Base-by-base conservation (phyloP, 2,113 vertebrate species). In the Oryzias woworae region DNA sequence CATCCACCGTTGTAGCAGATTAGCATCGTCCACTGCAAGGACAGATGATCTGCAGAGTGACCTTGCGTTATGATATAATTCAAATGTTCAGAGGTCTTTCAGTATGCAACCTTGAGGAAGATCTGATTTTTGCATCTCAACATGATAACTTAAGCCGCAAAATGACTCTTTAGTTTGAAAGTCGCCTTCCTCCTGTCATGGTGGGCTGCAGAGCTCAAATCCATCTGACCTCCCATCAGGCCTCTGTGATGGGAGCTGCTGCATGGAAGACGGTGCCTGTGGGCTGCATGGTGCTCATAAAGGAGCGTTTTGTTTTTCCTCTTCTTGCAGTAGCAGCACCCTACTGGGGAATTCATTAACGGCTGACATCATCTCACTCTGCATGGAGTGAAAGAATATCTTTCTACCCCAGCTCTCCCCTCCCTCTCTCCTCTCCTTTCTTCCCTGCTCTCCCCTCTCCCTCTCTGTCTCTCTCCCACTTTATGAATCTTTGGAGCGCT, bases 301-400 rank as follows among this genome's bases (percentile, higher is more conserved):
- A 90, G 78, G 78, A 85, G 81, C 70, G 73, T 86, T 91, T 88
- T 92, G 88, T 90, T 87, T 81, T 84, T 75, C 84, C 73, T 86
- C 80, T 78, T 82, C 79, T 87, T 83, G 70, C 69, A 78, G 85
- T 82, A 86, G 88, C 88, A 85, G 89, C 89, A 86, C 79, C 88
- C 89, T 89, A 77, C 87, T 89, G 87, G 87, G 87, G 85, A 91
- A 92, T 92, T 90, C 88, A 92, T 91, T 89, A 89, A 75, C 61
- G 58, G 77, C 89, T 92, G 92, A 92, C 91, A 91, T 92, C 89
- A 91, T 90, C 83, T 87, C 84, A 82, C 78, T 83, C 86, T 69
- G 77, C 72, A 54, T 53, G 63, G 75, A 88, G 82, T 82, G 83
- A 89, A 84, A 91, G 83, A 87, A 87, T 88, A 89, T 88, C 80